Evolutionary conservation across 2,888 invertebrate genomes (phyloP).

Genomic region (Pristionchus arcanus): DNA sequence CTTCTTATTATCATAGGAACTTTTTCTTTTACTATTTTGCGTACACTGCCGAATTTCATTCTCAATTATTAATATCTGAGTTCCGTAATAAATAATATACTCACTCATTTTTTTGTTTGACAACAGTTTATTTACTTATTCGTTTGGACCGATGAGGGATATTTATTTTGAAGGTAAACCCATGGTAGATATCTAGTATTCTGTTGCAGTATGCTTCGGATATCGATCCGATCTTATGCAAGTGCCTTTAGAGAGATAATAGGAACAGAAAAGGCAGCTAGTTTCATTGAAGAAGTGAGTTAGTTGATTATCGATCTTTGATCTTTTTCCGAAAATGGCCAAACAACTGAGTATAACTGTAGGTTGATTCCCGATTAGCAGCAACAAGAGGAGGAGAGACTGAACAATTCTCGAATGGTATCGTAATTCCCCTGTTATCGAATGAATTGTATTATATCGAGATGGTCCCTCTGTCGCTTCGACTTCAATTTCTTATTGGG

Average conservation of each 20-base stretch:
- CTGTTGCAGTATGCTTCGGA: constrained; percentile 37
- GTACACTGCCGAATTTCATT: neutral
- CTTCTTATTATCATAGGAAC: neutral
- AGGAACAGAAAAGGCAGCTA: constrained; percentile 20
- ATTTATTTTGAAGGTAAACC: neutral
- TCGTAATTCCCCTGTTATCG: neutral
- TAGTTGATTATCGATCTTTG: neutral
- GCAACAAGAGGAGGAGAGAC: constrained; percentile 14
- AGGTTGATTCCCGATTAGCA: constrained; percentile 15
- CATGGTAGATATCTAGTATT: neutral
- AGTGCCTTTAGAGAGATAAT: constrained; percentile 35
- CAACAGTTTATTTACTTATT: neutral
- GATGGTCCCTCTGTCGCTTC: neutral
- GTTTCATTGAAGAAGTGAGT: constrained; percentile 29
- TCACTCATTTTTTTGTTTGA: neutral
- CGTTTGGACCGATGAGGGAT: constrained; percentile 17
- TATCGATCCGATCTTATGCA: constrained; percentile 34
- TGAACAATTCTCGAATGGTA: neutral
- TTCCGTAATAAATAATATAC: neutral
- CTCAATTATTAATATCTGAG: neutral
- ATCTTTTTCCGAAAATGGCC: neutral
- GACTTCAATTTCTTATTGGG: constrained; percentile 56
- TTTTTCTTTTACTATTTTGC: neutral
- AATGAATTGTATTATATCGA: neutral
- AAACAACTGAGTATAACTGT: neutral